These are phyloP conservation scores for Corapipo altera DNA, from an alignment of 2,113 vertebrate species.

Conservation along the genomic window DNA sequence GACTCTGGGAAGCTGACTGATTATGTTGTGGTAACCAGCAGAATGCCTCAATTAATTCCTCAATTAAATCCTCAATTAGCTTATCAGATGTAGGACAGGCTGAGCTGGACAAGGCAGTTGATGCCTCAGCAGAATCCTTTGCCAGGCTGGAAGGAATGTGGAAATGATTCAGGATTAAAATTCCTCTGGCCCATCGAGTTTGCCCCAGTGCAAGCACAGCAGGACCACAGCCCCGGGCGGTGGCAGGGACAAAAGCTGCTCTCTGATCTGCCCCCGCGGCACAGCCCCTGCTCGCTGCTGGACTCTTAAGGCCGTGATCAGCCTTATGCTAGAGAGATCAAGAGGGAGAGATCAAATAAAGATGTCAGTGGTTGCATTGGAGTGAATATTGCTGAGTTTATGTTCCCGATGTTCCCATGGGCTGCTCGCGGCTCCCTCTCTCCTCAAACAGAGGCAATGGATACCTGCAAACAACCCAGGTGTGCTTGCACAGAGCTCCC, in stretches of 20 bases:
- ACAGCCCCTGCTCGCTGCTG: not conserved
- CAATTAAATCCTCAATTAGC: slow-evolving; percentile 50
- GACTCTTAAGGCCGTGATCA: not conserved
- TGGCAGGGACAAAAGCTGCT: slow-evolving; percentile 8
- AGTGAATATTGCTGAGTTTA: not conserved
- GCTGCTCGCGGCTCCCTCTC: not conserved
- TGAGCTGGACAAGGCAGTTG: slow-evolving; percentile 39
- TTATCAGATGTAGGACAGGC: slow-evolving; percentile 52
- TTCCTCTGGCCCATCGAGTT: slow-evolving; percentile 43
- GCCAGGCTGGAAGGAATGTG: slow-evolving; percentile 46
- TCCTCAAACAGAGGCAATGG: not conserved
- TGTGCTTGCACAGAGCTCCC: not conserved
- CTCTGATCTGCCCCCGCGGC: not conserved
- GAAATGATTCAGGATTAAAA: slow-evolving; percentile 56
- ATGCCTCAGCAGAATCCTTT: slow-evolving; percentile 61
- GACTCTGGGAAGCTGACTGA: not conserved
- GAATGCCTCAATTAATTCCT: slow-evolving; percentile 41
- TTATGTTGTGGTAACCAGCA: slow-evolving; percentile 25
- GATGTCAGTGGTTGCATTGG: not conserved
- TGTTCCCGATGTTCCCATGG: not conserved
- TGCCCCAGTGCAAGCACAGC: slow-evolving; percentile 1
- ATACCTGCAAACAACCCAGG: not conserved
- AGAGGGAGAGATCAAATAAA: not conserved
- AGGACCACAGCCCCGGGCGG: not conserved
- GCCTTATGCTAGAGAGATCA: not conserved